Conservation (phyloP, 92 coral and sea anemone species). For the Bergia puertoricense region DNA sequence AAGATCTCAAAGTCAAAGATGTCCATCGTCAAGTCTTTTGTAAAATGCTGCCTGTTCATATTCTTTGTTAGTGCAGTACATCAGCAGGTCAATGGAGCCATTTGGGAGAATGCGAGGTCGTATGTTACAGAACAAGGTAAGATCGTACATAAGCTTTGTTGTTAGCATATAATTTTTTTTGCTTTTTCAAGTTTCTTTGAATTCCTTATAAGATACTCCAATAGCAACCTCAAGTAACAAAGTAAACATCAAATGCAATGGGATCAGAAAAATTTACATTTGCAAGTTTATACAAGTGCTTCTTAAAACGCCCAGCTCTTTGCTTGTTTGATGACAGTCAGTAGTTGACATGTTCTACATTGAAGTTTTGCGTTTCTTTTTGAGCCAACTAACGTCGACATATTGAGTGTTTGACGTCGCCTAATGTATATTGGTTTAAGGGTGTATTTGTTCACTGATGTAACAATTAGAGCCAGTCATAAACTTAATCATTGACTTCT, state of each 20-base stretch:
- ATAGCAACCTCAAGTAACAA: not conserved
- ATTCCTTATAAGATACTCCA: too few relatives aligned
- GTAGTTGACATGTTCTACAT: too few relatives aligned
- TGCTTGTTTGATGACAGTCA: too few relatives aligned
- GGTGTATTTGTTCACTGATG: not conserved
- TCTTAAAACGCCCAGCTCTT: not conserved
- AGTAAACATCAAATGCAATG: not conserved
- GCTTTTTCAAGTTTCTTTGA: not conserved
- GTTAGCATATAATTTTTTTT: not conserved
- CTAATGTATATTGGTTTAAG: too few relatives aligned
- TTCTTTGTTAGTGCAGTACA: not conserved
- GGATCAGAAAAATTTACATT: not conserved
- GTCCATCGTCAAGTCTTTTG: not conserved
- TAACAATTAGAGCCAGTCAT: not conserved
- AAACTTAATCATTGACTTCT: not conserved
- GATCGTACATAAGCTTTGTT: not conserved
- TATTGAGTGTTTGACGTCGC: not conserved
- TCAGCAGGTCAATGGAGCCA: conserved; percentile 1
- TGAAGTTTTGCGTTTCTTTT: too few relatives aligned
- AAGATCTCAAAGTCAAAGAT: not conserved
- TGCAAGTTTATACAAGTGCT: too few relatives aligned
- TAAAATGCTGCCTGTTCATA: not conserved
- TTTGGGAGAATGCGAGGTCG: conserved; percentile 22
- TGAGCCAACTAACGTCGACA: not conserved
- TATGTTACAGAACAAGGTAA: not conserved